These are phyloP conservation scores for Astyanax mexicanus DNA, from an alignment of 2,797 vertebrate species.

Conservation along the genomic window DNA sequence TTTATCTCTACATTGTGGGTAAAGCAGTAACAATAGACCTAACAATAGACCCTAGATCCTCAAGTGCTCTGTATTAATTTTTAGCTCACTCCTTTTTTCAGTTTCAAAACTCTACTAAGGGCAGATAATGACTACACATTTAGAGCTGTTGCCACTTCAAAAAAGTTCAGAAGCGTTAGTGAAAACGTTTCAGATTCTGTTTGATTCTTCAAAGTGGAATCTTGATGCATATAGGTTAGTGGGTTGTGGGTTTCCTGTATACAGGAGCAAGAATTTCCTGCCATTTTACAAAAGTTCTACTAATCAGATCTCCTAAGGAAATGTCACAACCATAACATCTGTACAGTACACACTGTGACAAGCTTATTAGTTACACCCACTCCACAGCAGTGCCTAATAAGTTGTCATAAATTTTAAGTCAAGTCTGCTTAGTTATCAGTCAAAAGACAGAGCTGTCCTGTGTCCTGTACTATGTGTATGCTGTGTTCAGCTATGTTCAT, in stretches of 20 bases:
- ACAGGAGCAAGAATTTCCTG: conserved; percentile 51
- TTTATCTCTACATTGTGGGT: no score
- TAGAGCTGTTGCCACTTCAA: conserved; percentile 8
- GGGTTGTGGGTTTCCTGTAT: conserved; percentile 58
- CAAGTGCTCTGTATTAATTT: background rate
- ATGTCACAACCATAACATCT: conserved; percentile 15
- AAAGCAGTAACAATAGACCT: no score
- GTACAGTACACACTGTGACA: background rate
- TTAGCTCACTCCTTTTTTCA: background rate
- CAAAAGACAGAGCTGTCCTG: no score
- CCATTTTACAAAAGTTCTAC: conserved; percentile 38
- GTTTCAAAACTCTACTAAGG: background rate
- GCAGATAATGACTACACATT: background rate
- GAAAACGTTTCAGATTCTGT: conserved; percentile 27
- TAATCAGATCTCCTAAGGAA: conserved; percentile 35
- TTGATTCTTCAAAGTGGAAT: conserved; percentile 39
- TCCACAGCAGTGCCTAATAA: background rate
- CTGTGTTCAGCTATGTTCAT: no score
- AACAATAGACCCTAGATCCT: no score
- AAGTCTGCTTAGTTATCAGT: no score
- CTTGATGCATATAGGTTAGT: conserved; percentile 53
- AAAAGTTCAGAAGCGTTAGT: background rate
- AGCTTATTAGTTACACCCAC: background rate
- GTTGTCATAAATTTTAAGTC: background rate
- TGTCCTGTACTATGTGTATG: no score